Evolutionary conservation across 2,113 vertebrate genomes (phyloP).

Genomic region (Menidia beryllina): DNA sequence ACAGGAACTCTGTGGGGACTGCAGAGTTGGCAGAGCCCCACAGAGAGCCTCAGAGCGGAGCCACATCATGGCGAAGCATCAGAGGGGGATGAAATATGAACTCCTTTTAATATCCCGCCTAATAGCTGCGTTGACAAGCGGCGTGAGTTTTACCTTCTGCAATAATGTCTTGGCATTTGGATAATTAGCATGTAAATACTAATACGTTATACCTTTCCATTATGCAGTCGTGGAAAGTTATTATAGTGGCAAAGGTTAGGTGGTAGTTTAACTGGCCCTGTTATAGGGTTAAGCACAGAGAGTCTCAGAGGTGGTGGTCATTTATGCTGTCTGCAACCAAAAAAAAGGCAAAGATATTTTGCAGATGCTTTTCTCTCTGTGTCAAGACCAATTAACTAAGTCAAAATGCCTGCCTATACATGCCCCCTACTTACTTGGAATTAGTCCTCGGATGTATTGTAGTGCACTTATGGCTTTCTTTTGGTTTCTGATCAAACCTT

Average conservation of each 20-base stretch:
- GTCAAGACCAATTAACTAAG: conserved; percentile 54
- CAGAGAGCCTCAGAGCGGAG: background rate
- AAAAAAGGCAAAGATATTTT: conserved; percentile 43
- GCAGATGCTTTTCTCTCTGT: conserved; percentile 44
- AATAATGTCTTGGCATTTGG: conserved; percentile 80
- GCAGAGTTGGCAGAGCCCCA: conserved; percentile 28
- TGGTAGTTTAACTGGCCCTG: conserved; percentile 49
- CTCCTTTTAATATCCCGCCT: conserved; percentile 72
- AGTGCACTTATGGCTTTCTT: too few species aligned
- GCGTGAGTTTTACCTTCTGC: conserved; percentile 66
- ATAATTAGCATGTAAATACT: conserved; percentile 79
- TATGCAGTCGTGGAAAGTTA: conserved; percentile 35
- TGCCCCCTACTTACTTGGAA: conserved; percentile 15
- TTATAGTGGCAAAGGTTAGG: conserved; percentile 75
- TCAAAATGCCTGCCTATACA: conserved; percentile 40
- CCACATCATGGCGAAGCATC: conserved; percentile 20
- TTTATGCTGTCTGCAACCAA: conserved; percentile 44
- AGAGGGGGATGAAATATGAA: conserved; percentile 72
- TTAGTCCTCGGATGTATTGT: conserved; percentile 7
- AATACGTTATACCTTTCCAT: conserved; percentile 63
- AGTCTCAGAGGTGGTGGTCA: conserved; percentile 36
- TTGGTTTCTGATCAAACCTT: too few species aligned
- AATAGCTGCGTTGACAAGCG: conserved; percentile 79
- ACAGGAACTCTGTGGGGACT: conserved; percentile 47
- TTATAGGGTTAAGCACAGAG: conserved; percentile 56